These are phyloP conservation scores for Pristionchus arcanus DNA, from an alignment of 2,888 invertebrate genomes.

Conservation along the genomic window DNA sequence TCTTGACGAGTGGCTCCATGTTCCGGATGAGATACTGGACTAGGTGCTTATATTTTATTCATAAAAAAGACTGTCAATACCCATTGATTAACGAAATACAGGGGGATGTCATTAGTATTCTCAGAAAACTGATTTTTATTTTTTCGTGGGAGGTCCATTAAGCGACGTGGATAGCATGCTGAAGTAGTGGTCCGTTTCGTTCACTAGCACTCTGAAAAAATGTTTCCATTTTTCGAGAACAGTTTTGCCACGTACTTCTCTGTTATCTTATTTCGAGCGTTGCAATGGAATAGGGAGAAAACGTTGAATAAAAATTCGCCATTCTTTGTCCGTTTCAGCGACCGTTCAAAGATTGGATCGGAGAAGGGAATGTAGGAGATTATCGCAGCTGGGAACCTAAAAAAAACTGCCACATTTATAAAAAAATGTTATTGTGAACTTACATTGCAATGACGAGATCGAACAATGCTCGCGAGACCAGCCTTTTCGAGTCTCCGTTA, in stretches of 20 bases:
- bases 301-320: not conserved
- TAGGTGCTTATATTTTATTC: too few species aligned
- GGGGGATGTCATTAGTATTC: too few species aligned
- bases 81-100: too few species aligned
- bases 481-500: not conserved
- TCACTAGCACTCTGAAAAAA: not conserved
- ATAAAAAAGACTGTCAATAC: too few species aligned
- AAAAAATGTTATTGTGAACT: not conserved
- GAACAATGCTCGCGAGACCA: not conserved
- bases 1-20: too few species aligned
- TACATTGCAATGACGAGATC: not conserved
- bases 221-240: not conserved
- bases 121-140: not conserved
- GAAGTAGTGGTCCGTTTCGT: constrained; percentile 22
- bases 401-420: too few species aligned
- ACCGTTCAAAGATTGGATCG: not conserved
- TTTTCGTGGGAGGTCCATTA: not conserved
- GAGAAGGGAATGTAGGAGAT: constrained; percentile 18
- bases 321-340: not conserved
- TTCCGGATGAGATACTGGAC: too few species aligned
- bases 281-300: not conserved
- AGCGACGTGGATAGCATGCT: not conserved
- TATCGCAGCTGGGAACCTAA: not conserved
- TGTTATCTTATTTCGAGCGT: not conserved
- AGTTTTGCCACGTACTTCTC: not conserved